Base-by-base conservation (phyloP, 2,797 vertebrate genomes). In the Ctenosaura bakeri region DNA sequence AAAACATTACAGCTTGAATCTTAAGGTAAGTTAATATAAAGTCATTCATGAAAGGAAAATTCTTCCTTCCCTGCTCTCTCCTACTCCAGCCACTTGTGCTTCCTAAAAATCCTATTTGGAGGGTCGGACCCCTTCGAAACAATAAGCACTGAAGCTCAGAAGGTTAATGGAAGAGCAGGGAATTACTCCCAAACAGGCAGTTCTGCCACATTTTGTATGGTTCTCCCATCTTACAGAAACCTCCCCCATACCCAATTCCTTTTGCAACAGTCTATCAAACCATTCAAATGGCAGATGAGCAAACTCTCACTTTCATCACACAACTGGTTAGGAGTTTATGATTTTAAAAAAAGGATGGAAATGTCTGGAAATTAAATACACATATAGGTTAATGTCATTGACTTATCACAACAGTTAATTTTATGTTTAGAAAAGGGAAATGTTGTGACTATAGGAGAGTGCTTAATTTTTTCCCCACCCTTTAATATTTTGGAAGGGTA, bases 91-190 rank as follows among this genome's bases (percentile, higher is more conserved):
- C 29, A n/a, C 32, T n/a, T 71, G 69, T 32, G 4, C 69, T 14
- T n/a, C 10, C 32, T n/a, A 71, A 71, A 71, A n/a, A 2, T 7
- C 32, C 32, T 29, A 29, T 71, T 32, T 71, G 32, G 69, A 71
- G 8, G 4, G 1, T 71, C 3, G 16, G 0, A 4, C 18, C 4
- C 6, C 29, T n/a, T n/a, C 8, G 2, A 13, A 71, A n/a, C 29
- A 12, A 71, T 71, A 46, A 46, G 42, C 42, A 46, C 29, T 71
- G 69, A 3, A 14, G 69, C 32, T 32, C 12, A 29, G 69, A 10
- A 13, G 29, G 12, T n/a, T n/a, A 13, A 32, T 71, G 29, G 69
- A 10, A 71, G 32, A 71, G 12, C 29, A 71, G 3, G 69, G 9
- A 71, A 71, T 71, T 32, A 29, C 22, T 9, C 8, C 66, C 12